Conservation (phyloP, 2,113 vertebrate species). For the Mobula hypostoma region DNA sequence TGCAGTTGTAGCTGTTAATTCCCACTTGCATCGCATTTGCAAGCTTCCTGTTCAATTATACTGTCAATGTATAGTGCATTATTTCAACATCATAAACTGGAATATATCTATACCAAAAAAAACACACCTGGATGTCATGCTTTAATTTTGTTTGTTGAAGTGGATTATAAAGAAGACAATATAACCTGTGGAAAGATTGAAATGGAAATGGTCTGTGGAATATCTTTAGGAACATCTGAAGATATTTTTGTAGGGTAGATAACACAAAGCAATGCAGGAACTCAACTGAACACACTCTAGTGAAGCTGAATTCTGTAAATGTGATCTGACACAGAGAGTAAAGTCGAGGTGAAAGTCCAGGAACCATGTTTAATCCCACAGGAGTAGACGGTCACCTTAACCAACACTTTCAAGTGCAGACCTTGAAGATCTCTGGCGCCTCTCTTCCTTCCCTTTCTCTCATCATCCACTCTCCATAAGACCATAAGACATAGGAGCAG, state of each 20-base stretch:
- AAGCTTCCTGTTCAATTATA: not conserved
- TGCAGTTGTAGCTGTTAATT: not conserved
- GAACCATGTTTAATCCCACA: too few species aligned
- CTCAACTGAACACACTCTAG: not conserved
- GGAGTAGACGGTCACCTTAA: not conserved
- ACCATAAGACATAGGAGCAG: too few species aligned
- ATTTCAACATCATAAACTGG: constrained; percentile 20
- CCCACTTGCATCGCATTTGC: not conserved
- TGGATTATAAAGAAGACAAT: not conserved
- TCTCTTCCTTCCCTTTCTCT: too few species aligned
- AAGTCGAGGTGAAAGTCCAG: not conserved
- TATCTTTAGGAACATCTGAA: not conserved
- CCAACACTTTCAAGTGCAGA: too few species aligned
- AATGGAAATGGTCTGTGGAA: not conserved
- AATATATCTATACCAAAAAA: constrained; percentile 20
- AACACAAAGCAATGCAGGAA: not conserved
- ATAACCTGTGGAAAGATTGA: not conserved
- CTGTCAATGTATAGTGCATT: constrained; percentile 24
- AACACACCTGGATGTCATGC: not conserved
- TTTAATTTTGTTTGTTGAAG: not conserved
- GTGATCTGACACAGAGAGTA: not conserved
- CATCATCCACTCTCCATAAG: too few species aligned
- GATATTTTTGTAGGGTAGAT: not conserved
- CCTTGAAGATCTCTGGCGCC: too few species aligned
- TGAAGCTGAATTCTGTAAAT: not conserved